phyloP scores from a whole-genome alignment of 1,140 invertebrate species.

The Calephelis virginiensis region DNA sequence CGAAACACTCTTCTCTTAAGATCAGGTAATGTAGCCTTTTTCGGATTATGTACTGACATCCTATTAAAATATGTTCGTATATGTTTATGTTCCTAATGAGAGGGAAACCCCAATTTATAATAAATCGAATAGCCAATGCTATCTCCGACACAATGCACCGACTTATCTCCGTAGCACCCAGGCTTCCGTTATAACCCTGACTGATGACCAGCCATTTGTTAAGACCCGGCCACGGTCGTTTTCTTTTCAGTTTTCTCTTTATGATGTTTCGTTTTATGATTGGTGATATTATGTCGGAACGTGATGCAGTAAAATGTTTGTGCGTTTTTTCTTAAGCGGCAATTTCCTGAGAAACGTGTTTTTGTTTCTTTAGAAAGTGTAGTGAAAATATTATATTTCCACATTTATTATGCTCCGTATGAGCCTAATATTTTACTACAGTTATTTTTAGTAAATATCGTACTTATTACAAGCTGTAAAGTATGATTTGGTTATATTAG shows the following conservation, averaged over 20 bases:
- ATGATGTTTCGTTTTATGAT: slow-evolving; percentile 74
- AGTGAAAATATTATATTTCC: no score
- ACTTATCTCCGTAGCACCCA: slow-evolving; percentile 58
- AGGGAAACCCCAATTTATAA: slow-evolving; percentile 49
- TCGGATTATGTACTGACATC: no score
- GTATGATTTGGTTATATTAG: no score
- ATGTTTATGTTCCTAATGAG: slow-evolving; percentile 6
- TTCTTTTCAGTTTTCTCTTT: slow-evolving; percentile 72
- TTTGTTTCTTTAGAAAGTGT: no score
- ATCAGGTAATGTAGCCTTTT: no score
- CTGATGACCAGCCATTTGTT: slow-evolving; percentile 73
- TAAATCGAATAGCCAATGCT: slow-evolving; percentile 51
- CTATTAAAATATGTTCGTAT: no score
- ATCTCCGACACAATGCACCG: slow-evolving; percentile 54
- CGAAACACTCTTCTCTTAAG: no score
- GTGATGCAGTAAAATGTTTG: slow-evolving; percentile 38
- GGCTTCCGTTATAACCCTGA: slow-evolving; percentile 56
- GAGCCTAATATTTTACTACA: no score
- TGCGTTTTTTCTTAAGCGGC: no score
- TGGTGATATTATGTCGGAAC: slow-evolving; percentile 60
- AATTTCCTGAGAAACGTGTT: neutral
- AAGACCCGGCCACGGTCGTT: slow-evolving; percentile 60
- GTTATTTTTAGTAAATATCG: no score
- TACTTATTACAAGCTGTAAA: no score
- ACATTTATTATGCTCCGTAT: no score